A percentile compares a stretch with the other conserved stretches of the same genome.
Evolutionary conservation across 2,888 invertebrate genomes (phyloP).

Genomic region (Drosophila leonis): DNA sequence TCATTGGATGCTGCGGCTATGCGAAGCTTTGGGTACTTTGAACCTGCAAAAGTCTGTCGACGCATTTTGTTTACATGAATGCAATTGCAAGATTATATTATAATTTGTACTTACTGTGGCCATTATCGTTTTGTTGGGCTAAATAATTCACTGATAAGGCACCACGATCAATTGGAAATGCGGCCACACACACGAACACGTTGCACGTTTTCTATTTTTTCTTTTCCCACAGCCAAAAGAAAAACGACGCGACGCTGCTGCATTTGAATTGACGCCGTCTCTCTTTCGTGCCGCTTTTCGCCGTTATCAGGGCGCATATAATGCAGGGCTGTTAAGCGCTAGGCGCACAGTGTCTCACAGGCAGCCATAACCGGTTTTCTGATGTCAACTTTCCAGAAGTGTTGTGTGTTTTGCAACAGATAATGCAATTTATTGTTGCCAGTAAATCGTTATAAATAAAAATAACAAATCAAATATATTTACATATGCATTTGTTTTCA

Average conservation of each 20-base stretch:
- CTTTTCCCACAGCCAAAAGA: slow-evolving; percentile 49
- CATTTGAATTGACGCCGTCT: slow-evolving; percentile 57
- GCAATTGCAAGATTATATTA: neutral
- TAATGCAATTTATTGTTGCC: no score
- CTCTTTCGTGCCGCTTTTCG: slow-evolving; percentile 72
- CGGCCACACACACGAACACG: slow-evolving; percentile 53
- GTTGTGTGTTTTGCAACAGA: no score
- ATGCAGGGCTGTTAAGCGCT: slow-evolving; percentile 44
- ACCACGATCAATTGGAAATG: slow-evolving; percentile 26
- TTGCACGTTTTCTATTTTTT: slow-evolving; percentile 70
- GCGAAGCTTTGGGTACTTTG: slow-evolving; percentile 44
- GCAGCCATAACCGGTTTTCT: slow-evolving; percentile 16
- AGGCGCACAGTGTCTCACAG: slow-evolving; percentile 44
- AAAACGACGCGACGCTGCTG: slow-evolving; percentile 71
- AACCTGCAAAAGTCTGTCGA: slow-evolving; percentile 56
- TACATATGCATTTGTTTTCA: neutral
- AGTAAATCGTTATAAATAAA: neutral
- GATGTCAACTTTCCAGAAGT: no score
- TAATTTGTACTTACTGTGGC: slow-evolving; percentile 51
- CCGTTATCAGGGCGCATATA: slow-evolving; percentile 62
- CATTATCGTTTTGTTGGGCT: slow-evolving; percentile 37
- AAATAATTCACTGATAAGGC: slow-evolving; percentile 45
- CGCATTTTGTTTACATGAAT: slow-evolving; percentile 40
- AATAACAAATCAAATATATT: neutral
- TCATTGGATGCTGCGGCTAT: slow-evolving; percentile 10